Base-by-base conservation (phyloP, 2,797 vertebrate genomes). In the Chrysocyon brachyurus region DNA sequence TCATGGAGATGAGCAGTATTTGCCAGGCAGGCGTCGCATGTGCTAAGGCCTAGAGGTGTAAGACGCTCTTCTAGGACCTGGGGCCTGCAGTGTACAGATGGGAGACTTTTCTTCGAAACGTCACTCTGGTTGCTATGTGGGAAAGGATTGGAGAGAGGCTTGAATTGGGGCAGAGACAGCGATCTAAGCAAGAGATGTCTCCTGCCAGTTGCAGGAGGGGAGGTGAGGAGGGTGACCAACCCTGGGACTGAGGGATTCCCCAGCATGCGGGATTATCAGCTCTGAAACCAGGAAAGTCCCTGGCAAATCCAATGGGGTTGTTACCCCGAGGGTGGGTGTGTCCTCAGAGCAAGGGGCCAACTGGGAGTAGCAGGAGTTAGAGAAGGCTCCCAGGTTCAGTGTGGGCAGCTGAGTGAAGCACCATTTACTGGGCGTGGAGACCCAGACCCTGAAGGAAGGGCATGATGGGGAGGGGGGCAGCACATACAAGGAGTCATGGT, bases 401-500 rank as follows among this genome's bases (percentile, higher is more conserved):
- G 3, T 6, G 28, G 63, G 46, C 24, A 14, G 2, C 21, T 17
- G 54, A 68, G 26, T 12, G 7, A 72, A 54, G 54, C 54, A 28
- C 33, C 52, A 8, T n/a, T 10, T 15, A 15, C 26, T 61, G 46
- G 31, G 31, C 54, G 36, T 81, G 59, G 87, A 70, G 66, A 36
- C n/a, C 9, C 4, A 11, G 28, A 52, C 57, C 36, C 59, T 46
- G 59, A 28, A 66, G 8, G 26, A 57, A n/a, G 54, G n/a, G 16
- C 2, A 0, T 0, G 7, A 33, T 15, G 0, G 4, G 75, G 16
- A 63, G 10, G 40, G 7, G 40, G 40, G 40, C 6, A 46, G 40
- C 7, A 46, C 1, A 22, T 15, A 64, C 2, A 1, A 5, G 17
- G 83, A 56, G 49, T 14, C n/a, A 2, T 8, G 12, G 1, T 0